Evolutionary conservation across 2,797 vertebrate genomes (phyloP).

Genomic region (Pseudopleuronectes americanus): DNA sequence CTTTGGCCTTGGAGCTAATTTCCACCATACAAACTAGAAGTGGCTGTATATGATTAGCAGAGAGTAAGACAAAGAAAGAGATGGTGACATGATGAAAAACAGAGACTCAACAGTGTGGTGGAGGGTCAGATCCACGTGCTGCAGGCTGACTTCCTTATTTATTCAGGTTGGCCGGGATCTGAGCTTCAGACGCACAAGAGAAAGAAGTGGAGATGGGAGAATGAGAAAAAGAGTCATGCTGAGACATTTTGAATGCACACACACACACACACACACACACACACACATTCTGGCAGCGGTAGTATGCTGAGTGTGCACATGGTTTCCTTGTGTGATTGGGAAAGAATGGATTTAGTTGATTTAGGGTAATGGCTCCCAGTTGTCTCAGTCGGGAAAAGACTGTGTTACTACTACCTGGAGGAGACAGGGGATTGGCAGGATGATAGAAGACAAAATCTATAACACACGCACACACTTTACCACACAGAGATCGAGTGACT

Average conservation of each 20-base stretch:
- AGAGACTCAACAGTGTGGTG: slow-evolving; percentile 3
- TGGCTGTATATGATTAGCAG: slow-evolving; percentile 50
- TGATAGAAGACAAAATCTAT: slow-evolving; percentile 20
- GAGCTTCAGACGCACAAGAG: slow-evolving; percentile 11
- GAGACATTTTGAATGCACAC: slow-evolving; percentile 34
- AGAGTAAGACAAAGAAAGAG: slow-evolving; percentile 39
- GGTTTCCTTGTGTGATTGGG: slow-evolving; percentile 55
- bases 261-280: slow-evolving; percentile 9
- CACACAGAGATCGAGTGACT: slow-evolving; percentile 14
- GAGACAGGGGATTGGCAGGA: slow-evolving; percentile 21
- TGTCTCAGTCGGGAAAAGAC: slow-evolving; percentile 40
- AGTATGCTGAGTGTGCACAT: slow-evolving; percentile 66
- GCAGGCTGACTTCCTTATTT: slow-evolving; percentile 22
- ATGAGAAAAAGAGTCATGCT: slow-evolving; percentile 32
- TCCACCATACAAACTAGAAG: slow-evolving; percentile 31
- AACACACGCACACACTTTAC: neutral
- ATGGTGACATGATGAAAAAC: slow-evolving; percentile 32
- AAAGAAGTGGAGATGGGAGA: slow-evolving; percentile 14
- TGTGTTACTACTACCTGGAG: slow-evolving; percentile 28
- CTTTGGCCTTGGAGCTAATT: slow-evolving; percentile 54
- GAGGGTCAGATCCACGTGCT: slow-evolving; percentile 33
- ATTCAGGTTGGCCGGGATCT: slow-evolving; percentile 30
- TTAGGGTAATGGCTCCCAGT: slow-evolving; percentile 69
- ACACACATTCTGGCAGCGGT: slow-evolving; percentile 14
- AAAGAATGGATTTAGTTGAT: slow-evolving; percentile 59